These are phyloP conservation scores for Napeogenes sylphis DNA, from an alignment of 2,888 invertebrate species.

Conservation along the genomic window DNA sequence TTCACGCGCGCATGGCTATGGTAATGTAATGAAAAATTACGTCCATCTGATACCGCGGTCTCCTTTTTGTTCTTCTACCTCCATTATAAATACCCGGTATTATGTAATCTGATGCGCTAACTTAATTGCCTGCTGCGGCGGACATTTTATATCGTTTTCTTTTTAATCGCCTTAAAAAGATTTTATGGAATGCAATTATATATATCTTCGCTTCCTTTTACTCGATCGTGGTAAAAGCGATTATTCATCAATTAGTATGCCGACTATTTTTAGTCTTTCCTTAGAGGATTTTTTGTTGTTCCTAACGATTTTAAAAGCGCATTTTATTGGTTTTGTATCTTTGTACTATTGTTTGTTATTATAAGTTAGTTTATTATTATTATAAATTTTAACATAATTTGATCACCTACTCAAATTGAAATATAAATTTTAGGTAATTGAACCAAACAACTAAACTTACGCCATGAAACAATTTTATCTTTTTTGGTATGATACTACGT, in stretches of 20 bases:
- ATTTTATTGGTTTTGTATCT: too few relatives aligned
- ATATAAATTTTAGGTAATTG: too few relatives aligned
- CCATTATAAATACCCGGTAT: constrained; percentile 30
- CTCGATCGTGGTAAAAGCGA: background rate
- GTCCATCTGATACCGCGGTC: constrained; percentile 64
- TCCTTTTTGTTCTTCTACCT: constrained; percentile 45
- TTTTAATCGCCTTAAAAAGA: constrained; percentile 24
- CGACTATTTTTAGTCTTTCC: too few relatives aligned
- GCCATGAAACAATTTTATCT: too few relatives aligned
- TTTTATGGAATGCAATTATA: constrained; percentile 18
- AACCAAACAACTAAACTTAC: too few relatives aligned
- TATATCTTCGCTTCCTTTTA: constrained; percentile 15
- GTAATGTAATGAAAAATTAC: constrained; percentile 79
- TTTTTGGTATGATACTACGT: too few relatives aligned
- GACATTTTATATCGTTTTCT: constrained; percentile 23
- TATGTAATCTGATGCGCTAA: constrained; percentile 32
- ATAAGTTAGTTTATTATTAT: too few relatives aligned
- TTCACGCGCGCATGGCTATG: constrained; percentile 71
- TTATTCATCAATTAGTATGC: background rate
- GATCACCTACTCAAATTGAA: too few relatives aligned
- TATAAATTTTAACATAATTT: too few relatives aligned
- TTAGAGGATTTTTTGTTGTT: too few relatives aligned
- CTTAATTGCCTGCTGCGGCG: constrained; percentile 29
- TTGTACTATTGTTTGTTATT: too few relatives aligned
- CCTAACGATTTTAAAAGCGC: too few relatives aligned